phyloP scores from a whole-genome alignment of 2,797 vertebrate species.

The Sorex maritimensis region DNA sequence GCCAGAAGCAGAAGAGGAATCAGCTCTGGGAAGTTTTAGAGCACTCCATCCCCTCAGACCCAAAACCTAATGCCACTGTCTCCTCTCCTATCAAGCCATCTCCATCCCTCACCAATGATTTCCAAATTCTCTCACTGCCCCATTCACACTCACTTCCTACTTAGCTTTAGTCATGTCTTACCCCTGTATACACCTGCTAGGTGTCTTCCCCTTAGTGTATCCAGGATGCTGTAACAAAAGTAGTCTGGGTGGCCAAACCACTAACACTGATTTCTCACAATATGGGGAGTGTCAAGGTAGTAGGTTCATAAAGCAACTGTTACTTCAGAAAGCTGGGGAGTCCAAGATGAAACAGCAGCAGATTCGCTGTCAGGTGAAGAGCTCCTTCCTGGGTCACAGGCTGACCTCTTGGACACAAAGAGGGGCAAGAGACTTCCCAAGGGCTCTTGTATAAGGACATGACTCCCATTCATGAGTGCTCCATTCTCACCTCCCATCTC shows the following conservation, averaged over 20 bases:
- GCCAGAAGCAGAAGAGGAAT: neutral
- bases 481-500: neutral
- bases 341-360: neutral
- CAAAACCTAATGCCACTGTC: neutral
- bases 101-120: neutral
- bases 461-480: neutral
- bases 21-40: neutral
- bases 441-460: neutral
- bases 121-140: neutral
- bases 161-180: neutral
- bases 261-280: neutral
- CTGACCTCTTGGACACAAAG: neutral
- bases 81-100: neutral
- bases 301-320: too few species aligned
- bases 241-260: neutral
- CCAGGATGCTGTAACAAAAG: neutral
- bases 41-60: neutral
- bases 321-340: neutral
- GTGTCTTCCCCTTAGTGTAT: neutral
- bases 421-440: neutral
- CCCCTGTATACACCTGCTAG: neutral
- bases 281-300: too few species aligned
- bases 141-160: neutral
- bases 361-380: neutral
- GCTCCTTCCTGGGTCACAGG: neutral